Base-by-base conservation (phyloP, 2,113 vertebrate species). In the Pteruthius melanotis region DNA sequence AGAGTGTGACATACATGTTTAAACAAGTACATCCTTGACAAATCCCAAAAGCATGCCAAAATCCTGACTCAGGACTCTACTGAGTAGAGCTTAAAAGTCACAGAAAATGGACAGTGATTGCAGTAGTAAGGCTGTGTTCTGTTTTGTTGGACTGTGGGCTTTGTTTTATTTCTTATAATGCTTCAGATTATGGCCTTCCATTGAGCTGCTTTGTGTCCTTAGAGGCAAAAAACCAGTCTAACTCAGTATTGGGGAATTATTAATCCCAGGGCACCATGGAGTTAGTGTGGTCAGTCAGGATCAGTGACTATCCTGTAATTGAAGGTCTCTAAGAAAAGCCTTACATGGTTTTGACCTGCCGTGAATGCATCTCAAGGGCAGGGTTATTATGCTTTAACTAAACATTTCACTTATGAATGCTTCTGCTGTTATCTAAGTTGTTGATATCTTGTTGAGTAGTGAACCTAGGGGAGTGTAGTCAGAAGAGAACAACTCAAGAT, bases 321-420 rank as follows among this genome's bases (percentile, higher is more conserved):
- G 54, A 79, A 91, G 42, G 42, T 83, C 47, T 85, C 37, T 65
- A 65, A 66, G 77, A 80, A 82, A 76, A 71, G 39, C n/a, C 35
- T 83, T 65, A 64, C 7, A 74, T 68, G 44, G 18, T 52, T 97
- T 91, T 89, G 42, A 94, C 47, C 61, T 83, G 66, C 39, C 33
- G 39, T 70, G 54, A 93, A 87, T 80, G 70, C 26, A 95, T 79
- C 66, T 95, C 81, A 87, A 92, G 77, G 81, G 81, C 81, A 95
- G 27, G 50, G 39, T 81, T 89, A 93, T 30, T 61, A 35, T 5
- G 35, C 23, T 93, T 91, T 83, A 95, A 93, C 70, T 80, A 88
- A 96, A 65, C n/a, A 79, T 69, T 89, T 91, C 30, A 45, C 42
- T 94, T 86, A 50, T 21, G 26, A 94, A 87, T 89, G 57, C 65